Evolutionary conservation across 2,888 invertebrate species (phyloP).

Genomic region (Perdita meconis): DNA sequence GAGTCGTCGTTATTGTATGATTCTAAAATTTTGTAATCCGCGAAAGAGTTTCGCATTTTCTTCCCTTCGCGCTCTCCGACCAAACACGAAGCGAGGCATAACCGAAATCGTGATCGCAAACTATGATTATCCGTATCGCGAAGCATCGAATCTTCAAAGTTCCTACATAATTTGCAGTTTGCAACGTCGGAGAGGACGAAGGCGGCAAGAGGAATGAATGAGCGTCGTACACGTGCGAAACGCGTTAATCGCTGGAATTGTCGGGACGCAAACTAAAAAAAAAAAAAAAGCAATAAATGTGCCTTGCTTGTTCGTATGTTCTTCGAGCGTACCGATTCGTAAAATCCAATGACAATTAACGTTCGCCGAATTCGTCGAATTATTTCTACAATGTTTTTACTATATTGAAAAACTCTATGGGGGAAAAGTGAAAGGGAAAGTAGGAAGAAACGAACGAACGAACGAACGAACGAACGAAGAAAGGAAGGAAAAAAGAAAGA

Average conservation of each 20-base stretch:
- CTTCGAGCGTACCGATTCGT: constrained; percentile 27
- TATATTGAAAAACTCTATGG: constrained; percentile 13
- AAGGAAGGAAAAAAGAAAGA: no score
- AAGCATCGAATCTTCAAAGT: constrained; percentile 43
- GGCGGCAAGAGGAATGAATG: constrained; percentile 6
- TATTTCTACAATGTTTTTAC: constrained; percentile 42
- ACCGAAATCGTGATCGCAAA: background rate
- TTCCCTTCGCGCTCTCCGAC: background rate
- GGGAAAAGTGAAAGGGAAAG: constrained; percentile 11
- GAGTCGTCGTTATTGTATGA: constrained; percentile 16
- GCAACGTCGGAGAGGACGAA: constrained; percentile 13
- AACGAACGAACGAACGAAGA: no score
- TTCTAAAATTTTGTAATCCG: constrained; percentile 4
- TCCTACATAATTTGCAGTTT: constrained; percentile 43
- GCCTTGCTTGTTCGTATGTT: constrained; percentile 57
- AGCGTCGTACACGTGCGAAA: background rate
- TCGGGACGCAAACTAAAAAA: constrained; percentile 24
- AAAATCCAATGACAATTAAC: constrained; percentile 21
- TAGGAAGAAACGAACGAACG: no score
- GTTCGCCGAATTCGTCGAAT: constrained; percentile 58
- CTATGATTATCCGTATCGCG: constrained; percentile 15
- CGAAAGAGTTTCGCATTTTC: background rate
- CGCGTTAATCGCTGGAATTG: background rate
- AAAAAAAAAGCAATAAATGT: constrained; percentile 57
- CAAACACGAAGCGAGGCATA: no score